Percentiles rank a stretch among this genome's conserved stretches.
phyloP scores from a whole-genome alignment of 1,140 invertebrate species.

The Drosophila parvula region DNA sequence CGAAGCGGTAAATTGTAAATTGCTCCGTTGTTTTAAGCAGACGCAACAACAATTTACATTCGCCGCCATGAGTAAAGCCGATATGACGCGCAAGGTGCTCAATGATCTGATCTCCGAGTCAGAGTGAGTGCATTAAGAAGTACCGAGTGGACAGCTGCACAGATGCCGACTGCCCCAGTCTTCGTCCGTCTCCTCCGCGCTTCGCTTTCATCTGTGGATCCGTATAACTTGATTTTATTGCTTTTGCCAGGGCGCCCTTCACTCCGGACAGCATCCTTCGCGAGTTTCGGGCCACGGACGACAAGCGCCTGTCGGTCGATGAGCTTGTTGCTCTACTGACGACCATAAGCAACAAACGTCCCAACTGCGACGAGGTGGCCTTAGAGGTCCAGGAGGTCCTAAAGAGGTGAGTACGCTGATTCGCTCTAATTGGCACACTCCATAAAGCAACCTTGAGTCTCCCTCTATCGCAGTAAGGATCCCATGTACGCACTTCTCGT shows the following conservation, averaged over 20 bases:
- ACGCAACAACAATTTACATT: slow-evolving; percentile 28
- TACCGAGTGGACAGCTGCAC: slow-evolving; percentile 11
- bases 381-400: slow-evolving; percentile 52
- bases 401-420: slow-evolving; percentile 43
- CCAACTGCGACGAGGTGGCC: slow-evolving; percentile 53
- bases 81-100: slow-evolving; percentile 58
- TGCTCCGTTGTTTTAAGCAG: slow-evolving; percentile 1
- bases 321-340: slow-evolving; percentile 61
- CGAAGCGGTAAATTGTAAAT: slow-evolving; percentile 25
- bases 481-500: slow-evolving; percentile 72
- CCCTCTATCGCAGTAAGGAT: slow-evolving; percentile 56
- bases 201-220: background rate
- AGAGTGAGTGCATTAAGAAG: slow-evolving; percentile 46
- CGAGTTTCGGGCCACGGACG: slow-evolving; percentile 65
- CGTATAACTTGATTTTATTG: background rate
- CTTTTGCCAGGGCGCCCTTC: slow-evolving; percentile 44
- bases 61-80: slow-evolving; percentile 36
- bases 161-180: background rate
- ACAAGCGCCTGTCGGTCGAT: slow-evolving; percentile 44
- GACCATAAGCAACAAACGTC: slow-evolving; percentile 65
- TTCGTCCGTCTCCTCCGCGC: background rate
- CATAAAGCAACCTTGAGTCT: background rate
- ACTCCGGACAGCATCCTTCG: slow-evolving; percentile 64
- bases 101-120: slow-evolving; percentile 55
- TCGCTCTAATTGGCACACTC: background rate